These are phyloP conservation scores for Capromys pilorides DNA, from an alignment of 2,797 vertebrate species.

Conservation along the genomic window DNA sequence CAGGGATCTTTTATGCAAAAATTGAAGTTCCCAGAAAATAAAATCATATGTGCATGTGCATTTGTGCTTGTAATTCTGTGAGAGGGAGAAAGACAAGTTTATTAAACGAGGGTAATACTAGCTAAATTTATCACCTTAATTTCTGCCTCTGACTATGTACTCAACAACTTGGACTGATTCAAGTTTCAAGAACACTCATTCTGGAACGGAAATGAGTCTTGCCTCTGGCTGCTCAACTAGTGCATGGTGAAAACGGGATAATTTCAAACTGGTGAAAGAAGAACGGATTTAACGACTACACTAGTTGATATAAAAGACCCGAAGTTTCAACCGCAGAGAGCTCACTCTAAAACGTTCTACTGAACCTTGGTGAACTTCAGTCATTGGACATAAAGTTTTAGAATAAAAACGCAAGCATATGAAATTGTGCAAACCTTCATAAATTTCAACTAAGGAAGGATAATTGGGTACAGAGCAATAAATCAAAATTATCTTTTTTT, in stretches of 20 bases:
- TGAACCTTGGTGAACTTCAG: neutral
- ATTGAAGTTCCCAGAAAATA: slow-evolving; percentile 18
- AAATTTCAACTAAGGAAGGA: slow-evolving; percentile 38
- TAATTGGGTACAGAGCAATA: neutral
- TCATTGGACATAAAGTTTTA: neutral
- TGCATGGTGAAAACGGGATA: slow-evolving; percentile 40
- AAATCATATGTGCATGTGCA: neutral
- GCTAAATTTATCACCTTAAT: slow-evolving; percentile 43
- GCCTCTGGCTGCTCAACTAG: slow-evolving; percentile 51
- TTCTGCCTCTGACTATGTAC: neutral
- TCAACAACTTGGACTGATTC: slow-evolving; percentile 36
- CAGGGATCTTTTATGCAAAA: neutral
- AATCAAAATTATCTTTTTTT: neutral
- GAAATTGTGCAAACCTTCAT: neutral
- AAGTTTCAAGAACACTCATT: slow-evolving; percentile 48
- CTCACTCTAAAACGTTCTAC: neutral
- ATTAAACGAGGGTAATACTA: neutral
- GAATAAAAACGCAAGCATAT: neutral
- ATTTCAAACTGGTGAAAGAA: slow-evolving; percentile 53
- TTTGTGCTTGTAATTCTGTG: neutral
- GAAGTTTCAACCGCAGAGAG: neutral
- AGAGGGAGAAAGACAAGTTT: neutral
- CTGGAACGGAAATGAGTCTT: slow-evolving; percentile 53
- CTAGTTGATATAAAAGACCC: neutral
- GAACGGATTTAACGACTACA: neutral